Evolutionary conservation across 2,113 vertebrate genomes (phyloP).

Genomic region (Ophiodon elongatus): DNA sequence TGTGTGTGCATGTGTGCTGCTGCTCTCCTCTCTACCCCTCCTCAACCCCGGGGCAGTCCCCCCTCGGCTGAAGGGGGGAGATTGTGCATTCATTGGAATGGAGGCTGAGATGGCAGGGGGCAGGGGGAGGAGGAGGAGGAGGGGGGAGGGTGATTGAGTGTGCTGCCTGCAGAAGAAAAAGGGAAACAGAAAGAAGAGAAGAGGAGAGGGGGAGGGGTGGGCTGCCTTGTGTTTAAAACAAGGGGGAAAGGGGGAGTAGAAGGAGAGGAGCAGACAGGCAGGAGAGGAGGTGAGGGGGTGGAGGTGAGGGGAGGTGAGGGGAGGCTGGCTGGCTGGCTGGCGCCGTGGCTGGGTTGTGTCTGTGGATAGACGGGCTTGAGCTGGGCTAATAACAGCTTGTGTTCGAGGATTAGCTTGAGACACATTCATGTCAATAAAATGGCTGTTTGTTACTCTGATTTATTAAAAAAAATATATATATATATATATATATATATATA

Average conservation of each 20-base stretch:
- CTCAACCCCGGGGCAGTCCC: slow-evolving; percentile 70
- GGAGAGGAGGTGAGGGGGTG: slow-evolving; percentile 65
- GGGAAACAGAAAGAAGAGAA: slow-evolving; percentile 59
- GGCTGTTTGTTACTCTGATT: slow-evolving; percentile 3
- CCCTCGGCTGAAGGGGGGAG: slow-evolving; percentile 70
- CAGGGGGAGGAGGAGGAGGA: slow-evolving; percentile 4
- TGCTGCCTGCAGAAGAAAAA: slow-evolving; percentile 78
- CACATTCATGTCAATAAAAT: slow-evolving; percentile 23
- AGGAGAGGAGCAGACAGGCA: slow-evolving; percentile 67
- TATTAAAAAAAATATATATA: background rate
- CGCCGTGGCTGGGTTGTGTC: slow-evolving; percentile 63
- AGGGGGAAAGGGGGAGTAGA: slow-evolving; percentile 52
- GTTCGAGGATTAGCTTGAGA: slow-evolving; percentile 34
- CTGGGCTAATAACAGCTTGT: slow-evolving; percentile 46
- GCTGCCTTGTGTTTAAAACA: slow-evolving; percentile 74
- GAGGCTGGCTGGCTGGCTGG: slow-evolving; percentile 68
- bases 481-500: background rate
- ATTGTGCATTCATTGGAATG: slow-evolving; percentile 86
- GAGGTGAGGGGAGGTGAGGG: slow-evolving; percentile 72
- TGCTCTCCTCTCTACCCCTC: slow-evolving; percentile 57
- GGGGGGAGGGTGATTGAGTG: slow-evolving; percentile 80
- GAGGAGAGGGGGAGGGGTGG: slow-evolving; percentile 64
- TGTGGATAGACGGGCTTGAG: slow-evolving; percentile 40
- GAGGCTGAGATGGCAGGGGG: slow-evolving; percentile 65
- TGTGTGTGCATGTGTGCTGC: slow-evolving; percentile 66